Percentiles rank a stretch among this genome's conserved stretches.
Conservation (phyloP, 2,888 invertebrate genomes). For the Prenolepis imparis region DNA sequence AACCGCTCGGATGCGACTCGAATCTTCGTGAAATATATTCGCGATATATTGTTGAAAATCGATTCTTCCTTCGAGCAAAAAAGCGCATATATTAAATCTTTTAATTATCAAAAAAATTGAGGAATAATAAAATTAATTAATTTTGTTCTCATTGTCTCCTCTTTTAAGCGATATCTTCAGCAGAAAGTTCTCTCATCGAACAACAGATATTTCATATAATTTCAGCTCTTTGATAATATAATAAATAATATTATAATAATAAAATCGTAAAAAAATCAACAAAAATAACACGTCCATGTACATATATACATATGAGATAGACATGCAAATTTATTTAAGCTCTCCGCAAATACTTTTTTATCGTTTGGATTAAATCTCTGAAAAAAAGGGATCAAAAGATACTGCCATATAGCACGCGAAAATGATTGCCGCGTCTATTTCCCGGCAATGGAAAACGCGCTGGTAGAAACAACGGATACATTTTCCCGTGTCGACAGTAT, state of each 20-base stretch:
- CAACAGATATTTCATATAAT: not conserved
- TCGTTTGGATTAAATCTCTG: not conserved
- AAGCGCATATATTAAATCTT: not conserved
- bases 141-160: not conserved
- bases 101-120: slow-evolving; percentile 9
- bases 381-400: not conserved
- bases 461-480: not conserved
- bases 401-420: not conserved
- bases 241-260: not conserved
- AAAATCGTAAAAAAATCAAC: not conserved
- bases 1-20: slow-evolving; percentile 10
- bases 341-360: not conserved
- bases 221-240: not conserved
- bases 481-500: not conserved
- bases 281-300: not conserved
- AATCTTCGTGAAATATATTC: not conserved
- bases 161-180: not conserved
- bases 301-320: not conserved
- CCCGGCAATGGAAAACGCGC: not conserved
- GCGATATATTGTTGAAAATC: not conserved
- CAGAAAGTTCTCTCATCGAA: not conserved
- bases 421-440: not conserved
- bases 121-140: not conserved
- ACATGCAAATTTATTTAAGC: not conserved
- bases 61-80: not conserved